Evolutionary conservation across 1,140 invertebrate genomes (phyloP), one percentile per base, ranked within the genome.

Genomic region (Drosophila ercepeae): DNA sequence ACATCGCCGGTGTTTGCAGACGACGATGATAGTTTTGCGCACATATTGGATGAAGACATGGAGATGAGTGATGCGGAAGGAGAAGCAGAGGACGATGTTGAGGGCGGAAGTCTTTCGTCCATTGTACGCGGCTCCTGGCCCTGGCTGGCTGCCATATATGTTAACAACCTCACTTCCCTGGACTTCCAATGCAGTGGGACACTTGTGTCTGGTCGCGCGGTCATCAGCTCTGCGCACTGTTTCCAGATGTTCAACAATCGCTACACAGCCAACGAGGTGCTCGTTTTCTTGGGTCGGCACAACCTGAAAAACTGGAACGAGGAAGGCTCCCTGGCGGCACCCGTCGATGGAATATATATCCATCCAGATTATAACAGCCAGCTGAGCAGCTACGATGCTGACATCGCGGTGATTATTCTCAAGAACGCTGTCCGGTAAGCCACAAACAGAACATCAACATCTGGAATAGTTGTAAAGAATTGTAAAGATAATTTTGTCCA

Each of bases 181-280:
- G 70, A 81, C 27, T 91, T 79, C 32, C 93, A 94, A 8, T 94
- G 93, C 67, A 92, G 92, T 8, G 93, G 93, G 0, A 93, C 93
- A 1, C 78, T 94, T n/a, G 86, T 94, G 14, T 94, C 93, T 1
- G 71, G 91, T 8, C 91, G 91, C 2, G 92, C 93, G 68, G 91
- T 94, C 19, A 76, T 94, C 18, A 93, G 93, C 55, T 93, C 89
- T 11, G 78, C 82, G 0, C 90, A 91, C 55, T 90, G 83, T 39
- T 90, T 91, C 23, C 58, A 74, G 19, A 45, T 84, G 45, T 86
- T 81, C 53, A 77, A 84, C 39, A 67, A 78, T 11, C 67, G 70
- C 0, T 91, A 82, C 92, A 93, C 23, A 92, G 93, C 86, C 52
- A 84, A 90, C 39, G 90, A 91, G 51, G 75, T 93, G 32, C 19